These are phyloP conservation scores for Acronicta leporina DNA, from an alignment of 2,888 invertebrate genomes.

Conservation along the genomic window DNA sequence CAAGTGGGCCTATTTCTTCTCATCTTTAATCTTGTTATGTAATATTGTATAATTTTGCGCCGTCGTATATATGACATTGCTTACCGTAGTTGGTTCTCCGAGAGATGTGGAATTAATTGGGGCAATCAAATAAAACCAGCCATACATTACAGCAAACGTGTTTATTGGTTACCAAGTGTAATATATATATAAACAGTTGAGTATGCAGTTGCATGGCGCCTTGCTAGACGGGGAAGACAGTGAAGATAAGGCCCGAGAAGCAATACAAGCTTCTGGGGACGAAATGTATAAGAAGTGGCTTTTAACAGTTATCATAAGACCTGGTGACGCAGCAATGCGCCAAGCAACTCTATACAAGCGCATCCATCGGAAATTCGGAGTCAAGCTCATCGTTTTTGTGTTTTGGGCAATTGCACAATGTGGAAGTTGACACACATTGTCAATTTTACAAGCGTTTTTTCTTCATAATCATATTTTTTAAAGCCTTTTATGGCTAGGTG, in stretches of 20 bases:
- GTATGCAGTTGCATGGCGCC: constrained; percentile 60
- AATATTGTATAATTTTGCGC: too few species aligned
- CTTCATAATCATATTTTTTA: background rate
- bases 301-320: constrained; percentile 7
- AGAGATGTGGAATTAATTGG: too few species aligned
- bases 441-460: background rate
- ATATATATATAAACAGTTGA: constrained; percentile 65
- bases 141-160: constrained; percentile 70
- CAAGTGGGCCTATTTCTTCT: too few species aligned
- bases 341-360: constrained; percentile 55
- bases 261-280: constrained; percentile 25
- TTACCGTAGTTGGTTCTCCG: too few species aligned
- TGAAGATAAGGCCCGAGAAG: constrained; percentile 14
- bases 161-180: constrained; percentile 68
- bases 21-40: too few species aligned
- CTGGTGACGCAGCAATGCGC: constrained; percentile 50
- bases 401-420: constrained; percentile 2
- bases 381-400: constrained; percentile 34
- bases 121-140: constrained; percentile 52
- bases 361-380: constrained; percentile 47
- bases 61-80: too few species aligned
- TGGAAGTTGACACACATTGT: background rate
- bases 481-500: background rate
- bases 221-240: constrained; percentile 49
- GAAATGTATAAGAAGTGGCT: constrained; percentile 5